Conservation (phyloP, 2,113 vertebrate species). For the Trinectes maculatus region DNA sequence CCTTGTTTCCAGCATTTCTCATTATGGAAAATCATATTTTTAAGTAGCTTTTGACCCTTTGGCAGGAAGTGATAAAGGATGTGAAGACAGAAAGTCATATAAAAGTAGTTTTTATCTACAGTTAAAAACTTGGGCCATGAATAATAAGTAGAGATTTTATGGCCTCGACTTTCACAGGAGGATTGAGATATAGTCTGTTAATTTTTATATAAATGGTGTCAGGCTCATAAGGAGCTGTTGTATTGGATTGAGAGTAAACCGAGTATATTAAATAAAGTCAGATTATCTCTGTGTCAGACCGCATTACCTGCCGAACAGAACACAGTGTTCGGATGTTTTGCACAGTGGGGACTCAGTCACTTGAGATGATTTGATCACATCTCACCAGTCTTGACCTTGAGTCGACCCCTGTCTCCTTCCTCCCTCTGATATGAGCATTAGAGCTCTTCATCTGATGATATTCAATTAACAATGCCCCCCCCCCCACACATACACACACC, state of each 20-base stretch:
- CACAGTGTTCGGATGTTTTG: slow-evolving; percentile 1
- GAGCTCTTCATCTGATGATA: slow-evolving; percentile 65
- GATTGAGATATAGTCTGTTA: no score
- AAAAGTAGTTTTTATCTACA: no score
- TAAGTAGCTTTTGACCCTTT: not conserved
- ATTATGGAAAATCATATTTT: not conserved
- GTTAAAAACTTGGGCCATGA: no score
- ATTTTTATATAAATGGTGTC: not conserved
- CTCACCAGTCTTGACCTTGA: slow-evolving; percentile 65
- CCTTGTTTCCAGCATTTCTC: not conserved
- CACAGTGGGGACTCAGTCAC: slow-evolving; percentile 49
- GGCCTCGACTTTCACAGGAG: no score
- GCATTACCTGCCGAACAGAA: slow-evolving; percentile 41
- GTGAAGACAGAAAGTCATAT: no score
- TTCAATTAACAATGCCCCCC: slow-evolving; percentile 59
- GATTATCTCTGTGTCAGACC: slow-evolving; percentile 41
- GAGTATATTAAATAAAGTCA: slow-evolving; percentile 36
- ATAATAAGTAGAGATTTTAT: no score
- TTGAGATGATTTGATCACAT: slow-evolving; percentile 66
- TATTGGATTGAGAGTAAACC: not conserved
- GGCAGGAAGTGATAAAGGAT: not conserved
- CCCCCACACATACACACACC: slow-evolving; percentile 7
- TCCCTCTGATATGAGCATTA: slow-evolving; percentile 24
- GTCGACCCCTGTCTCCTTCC: slow-evolving; percentile 12
- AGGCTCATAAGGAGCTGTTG: not conserved